Base-by-base conservation (phyloP, 2,797 vertebrate species). In the Champsocephalus esox region DNA sequence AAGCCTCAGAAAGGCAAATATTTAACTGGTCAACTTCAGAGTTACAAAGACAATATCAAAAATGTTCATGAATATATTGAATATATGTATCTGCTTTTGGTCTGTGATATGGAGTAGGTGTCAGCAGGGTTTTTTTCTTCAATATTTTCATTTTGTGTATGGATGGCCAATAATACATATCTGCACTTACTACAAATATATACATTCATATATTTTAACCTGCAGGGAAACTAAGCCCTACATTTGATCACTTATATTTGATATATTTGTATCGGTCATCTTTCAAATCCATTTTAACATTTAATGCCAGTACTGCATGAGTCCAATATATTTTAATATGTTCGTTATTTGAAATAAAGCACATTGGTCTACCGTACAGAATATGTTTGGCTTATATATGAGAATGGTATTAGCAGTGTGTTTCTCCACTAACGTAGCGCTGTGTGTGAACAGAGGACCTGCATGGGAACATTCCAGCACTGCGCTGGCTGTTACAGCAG, bases 391-490 rank as follows among this genome's bases (percentile, higher is more conserved):
- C 66, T 59, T 44, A 21, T 34, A 44, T 60, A 46, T 6, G 1
- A 14, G 17, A 34, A 56, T 61, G 12, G 49, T 63, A 13, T 73
- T n/a, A 66, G 3, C n/a, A 45, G 63, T 62, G 16, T 62, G 50
- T 43, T 60, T 63, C 34, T 58, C 41, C 5, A 56, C 56, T 43
- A 60, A 70, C 13, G 17, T 57, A 57, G 60, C 67, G 1, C 67
- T 57, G 80, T 55, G 59, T 57, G 49, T 57, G 54, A 90, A 81
- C 82, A 79, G 83, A 75, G 51, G 82, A 82, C 79, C 80, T 88
- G 85, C 85, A 91, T 92, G 80, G 85, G 89, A 93, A 93, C 82
- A 90, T 93, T 91, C 92, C 91, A 91, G 92, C 73, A 79, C 81
- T 69, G 64, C 9, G 66, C 73, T 82, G 86, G 79, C 76, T 87